These are phyloP conservation scores for Spinus olivaceus DNA, from an alignment of 2,797 vertebrate species.

Conservation along the genomic window DNA sequence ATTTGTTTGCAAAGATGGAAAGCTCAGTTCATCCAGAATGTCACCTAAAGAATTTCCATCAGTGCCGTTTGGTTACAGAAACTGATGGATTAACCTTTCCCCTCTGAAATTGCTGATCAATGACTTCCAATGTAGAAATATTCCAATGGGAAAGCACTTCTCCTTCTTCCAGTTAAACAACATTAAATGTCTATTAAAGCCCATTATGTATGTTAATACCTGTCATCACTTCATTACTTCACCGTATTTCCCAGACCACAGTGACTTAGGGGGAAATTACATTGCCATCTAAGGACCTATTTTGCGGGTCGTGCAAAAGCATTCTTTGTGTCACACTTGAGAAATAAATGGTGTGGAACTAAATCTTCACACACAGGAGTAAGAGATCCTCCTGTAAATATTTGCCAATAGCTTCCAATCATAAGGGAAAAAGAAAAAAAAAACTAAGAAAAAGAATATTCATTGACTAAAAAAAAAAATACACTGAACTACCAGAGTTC, in stretches of 20 bases:
- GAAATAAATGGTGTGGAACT: slow-evolving; percentile 48
- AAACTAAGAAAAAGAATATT: background rate
- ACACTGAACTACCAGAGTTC: background rate
- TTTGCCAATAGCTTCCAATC: background rate
- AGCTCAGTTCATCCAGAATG: slow-evolving; percentile 87
- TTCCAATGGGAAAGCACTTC: slow-evolving; percentile 74
- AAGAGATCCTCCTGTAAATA: background rate
- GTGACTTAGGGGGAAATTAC: slow-evolving; percentile 52
- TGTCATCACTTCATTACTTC: slow-evolving; percentile 79
- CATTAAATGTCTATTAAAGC: slow-evolving; percentile 78
- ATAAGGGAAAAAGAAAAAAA: background rate
- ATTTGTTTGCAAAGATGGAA: slow-evolving; percentile 88
- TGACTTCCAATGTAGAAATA: slow-evolving; percentile 77
- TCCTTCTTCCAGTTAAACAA: slow-evolving; percentile 72
- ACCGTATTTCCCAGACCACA: slow-evolving; percentile 52
- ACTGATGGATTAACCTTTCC: slow-evolving; percentile 90
- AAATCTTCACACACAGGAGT: slow-evolving; percentile 34
- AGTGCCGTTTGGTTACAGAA: slow-evolving; percentile 76
- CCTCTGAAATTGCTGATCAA: slow-evolving; percentile 88
- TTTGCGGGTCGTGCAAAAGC: slow-evolving; percentile 15
- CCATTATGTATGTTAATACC: slow-evolving; percentile 80
- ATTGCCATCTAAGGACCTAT: slow-evolving; percentile 47
- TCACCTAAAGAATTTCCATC: slow-evolving; percentile 87
- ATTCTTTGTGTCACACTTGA: slow-evolving; percentile 21
- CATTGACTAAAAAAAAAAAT: background rate